Base-by-base conservation (phyloP, 2,888 invertebrate species). In the Anthoptus insignis region DNA sequence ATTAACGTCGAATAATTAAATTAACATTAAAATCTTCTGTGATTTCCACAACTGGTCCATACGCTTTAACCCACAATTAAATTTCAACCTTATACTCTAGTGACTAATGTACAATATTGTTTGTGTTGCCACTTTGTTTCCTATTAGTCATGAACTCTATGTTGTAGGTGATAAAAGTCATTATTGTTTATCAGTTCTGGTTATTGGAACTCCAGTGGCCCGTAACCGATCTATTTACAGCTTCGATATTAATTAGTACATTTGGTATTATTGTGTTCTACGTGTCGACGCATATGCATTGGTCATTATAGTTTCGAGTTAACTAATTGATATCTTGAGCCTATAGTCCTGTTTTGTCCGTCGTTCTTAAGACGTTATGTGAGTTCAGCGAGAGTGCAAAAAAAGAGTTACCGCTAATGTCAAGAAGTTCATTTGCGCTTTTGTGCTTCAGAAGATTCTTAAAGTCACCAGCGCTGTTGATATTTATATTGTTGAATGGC, bases 231-330 rank as follows among this genome's bases (percentile, higher is more conserved):
- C 74, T 79, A 81, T 81, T 81, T 76, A 34, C 65, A 74, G 69
- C 66, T 70, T 63, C 59, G 66, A 77, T 75, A 81, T 81, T 79
- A 79, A 81, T 81, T 77, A 74, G 60, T 63, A 65, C 70, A 65
- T 71, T 72, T 61, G 65, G 70, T 76, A 52, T 59, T 69, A 73
- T 73, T 68, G 69, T 73, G 69, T 70, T 73, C 70, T 29, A 50
- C 66, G 66, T 71, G 69, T 71, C 69, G 59, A 59, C 60, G 69
- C 67, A 68, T 65, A 70, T 69, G 67, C 66, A 37, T 66, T 64
- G 61, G 63, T 65, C 64, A 64, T 70, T 71, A 66, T 59, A 60
- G 56, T 57, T 22, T 57, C 19, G 32, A 9, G 4, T 47, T 42
- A 14, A 29, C 8, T 9, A 16, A 53, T 53, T 52, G 16, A 59